Base-by-base conservation (phyloP, 2,888 invertebrate genomes). In the Papilio protenor region DNA sequence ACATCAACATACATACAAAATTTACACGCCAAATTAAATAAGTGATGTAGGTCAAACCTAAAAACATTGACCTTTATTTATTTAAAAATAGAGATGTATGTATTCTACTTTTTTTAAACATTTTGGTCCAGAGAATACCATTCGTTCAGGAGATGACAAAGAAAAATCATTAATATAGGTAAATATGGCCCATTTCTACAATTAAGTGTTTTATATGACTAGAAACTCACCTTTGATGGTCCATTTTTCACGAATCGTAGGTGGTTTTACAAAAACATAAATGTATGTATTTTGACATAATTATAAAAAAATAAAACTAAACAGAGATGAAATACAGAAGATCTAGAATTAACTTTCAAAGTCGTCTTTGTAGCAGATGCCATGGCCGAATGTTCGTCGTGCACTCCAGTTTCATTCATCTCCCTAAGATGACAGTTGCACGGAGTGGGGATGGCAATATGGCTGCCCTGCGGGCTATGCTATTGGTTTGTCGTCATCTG, bases 391-490 rank as follows among this genome's bases (percentile, higher is more conserved):
- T 27, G 23, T 21, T 14, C 21, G 45, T 52, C n/a, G 45, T 33
- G 45, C 27, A 18, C 66, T 11, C 66, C 40, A 69, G 45, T 45
- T 69, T 69, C 61, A 52, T 57, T 77, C 74, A 71, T 57, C 74
- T 57, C 77, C 40, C 59, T 21, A 21, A 74, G 73, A 78, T 59
- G 40, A 70, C 21, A 61, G 23, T 40, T 55, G 23, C 2, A 33
- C 70, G 33, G 61, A 70, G 77, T 78, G 77, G 77, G 77, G 75
- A 78, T 74, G 23, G 45, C 71, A 78, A 78, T 21, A 78, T 78
- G 77, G 77, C 77, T 45, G 74, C 61, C 23, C 3, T 10, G 27
- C 33, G 57, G 40, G 12, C 21, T 16, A 49, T 78, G 61, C 75
- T 71, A 78, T 78, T 78, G 77, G 77, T 78, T 71, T 18, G 55